Evolutionary conservation across 2,113 vertebrate genomes (phyloP), one percentile per base, ranked within the genome.

Genomic region (Parus major): DNA sequence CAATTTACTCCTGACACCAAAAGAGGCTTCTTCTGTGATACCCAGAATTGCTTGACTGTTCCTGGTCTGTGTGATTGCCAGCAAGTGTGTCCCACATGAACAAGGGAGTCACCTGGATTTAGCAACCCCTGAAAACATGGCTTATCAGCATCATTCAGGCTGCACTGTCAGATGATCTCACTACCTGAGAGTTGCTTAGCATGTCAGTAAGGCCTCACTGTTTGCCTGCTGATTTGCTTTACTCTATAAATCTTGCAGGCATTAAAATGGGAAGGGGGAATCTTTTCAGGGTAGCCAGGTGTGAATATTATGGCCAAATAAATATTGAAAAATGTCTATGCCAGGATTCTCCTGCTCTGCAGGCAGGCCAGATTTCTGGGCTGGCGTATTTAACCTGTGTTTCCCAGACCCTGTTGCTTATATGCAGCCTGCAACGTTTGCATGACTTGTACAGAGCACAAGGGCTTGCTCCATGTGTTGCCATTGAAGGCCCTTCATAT

Each of bases 381-480:
- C 10, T 47, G n/a, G 8, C 9, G 11, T 63, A 49, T 36, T 39
- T 59, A 60, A 15, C 9, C 25, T 87, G 82, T 50, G 6, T 63
- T 63, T 79, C 49, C 35, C 36, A 23, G 25, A 50, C 15, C 4
- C 39, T 35, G 3, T 36, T 89, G 53, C 15, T 39, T 82, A 4
- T 11, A 17, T 35, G 41, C 27, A 70, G 31, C 36, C 9, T 64
- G 29, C 35, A 65, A n/a, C 10, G 15, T 44, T 49, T 49, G 25
- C 11, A 2, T 13, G 31, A 22, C n/a, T n/a, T 17, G 5, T 3
- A 10, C 31, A 42, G 41, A 53, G 3, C 7, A 52, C 5, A 4
- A 6, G 24, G 19, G 1, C 16, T 68, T 79, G 63, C 23, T 59
- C 39, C 1, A 0, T 6, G 5, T 10, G 25, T 15, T 75, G 39